Conservation (phyloP, 2,113 vertebrate genomes). For the Osmerus mordax region DNA sequence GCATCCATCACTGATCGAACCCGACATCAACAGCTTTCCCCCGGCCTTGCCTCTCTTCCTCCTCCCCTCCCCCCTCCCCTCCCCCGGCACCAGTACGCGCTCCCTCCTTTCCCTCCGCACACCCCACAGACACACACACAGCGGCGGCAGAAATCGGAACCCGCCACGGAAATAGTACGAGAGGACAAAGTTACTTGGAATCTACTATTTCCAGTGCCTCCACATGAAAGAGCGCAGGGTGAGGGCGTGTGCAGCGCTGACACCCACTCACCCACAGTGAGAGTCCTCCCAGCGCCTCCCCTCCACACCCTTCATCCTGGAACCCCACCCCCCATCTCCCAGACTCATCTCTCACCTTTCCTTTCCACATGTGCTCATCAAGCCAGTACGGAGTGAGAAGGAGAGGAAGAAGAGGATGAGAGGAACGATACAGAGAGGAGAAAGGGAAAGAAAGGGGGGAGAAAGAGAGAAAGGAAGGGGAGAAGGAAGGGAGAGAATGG, state of each 20-base stretch:
- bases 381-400: neutral
- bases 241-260: too few relatives aligned
- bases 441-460: neutral
- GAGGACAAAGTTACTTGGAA: conserved; percentile 27
- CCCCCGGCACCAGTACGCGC: neutral
- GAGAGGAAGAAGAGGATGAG: neutral
- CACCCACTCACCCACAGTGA: too few relatives aligned
- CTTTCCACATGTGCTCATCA: conserved; percentile 25
- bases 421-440: neutral
- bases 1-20: conserved; percentile 46
- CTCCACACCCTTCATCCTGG: conserved; percentile 13
- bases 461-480: neutral
- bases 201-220: conserved; percentile 28
- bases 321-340: conserved; percentile 11
- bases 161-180: neutral
- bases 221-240: neutral
- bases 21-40: conserved; percentile 38
- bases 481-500: conserved; percentile 3
- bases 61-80: neutral
- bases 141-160: neutral
- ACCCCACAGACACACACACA: conserved; percentile 5
- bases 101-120: conserved; percentile 4
- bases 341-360: neutral
- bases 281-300: neutral
- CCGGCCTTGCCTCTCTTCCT: neutral